These are phyloP conservation scores for Parascotia fuliginaria DNA, from an alignment of 2,888 invertebrate species.

Conservation along the genomic window DNA sequence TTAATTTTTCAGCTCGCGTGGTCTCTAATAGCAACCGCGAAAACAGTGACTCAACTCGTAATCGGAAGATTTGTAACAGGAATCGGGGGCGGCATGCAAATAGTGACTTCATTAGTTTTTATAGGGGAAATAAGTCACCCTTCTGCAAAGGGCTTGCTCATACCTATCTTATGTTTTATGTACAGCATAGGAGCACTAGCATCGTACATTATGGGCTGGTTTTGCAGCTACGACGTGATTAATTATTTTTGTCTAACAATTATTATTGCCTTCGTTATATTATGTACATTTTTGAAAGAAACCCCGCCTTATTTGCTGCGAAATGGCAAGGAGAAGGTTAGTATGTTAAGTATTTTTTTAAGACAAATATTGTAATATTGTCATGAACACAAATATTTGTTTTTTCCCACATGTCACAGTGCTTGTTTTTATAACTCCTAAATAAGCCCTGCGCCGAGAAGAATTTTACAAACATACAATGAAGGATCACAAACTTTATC, in stretches of 20 bases:
- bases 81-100: conserved; percentile 55
- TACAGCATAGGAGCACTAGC: conserved; percentile 44
- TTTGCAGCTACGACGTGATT: conserved; percentile 48
- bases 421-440: no score
- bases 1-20: conserved; percentile 50
- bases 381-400: no score
- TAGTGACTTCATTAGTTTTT: conserved; percentile 79
- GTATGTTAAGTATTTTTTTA: no score
- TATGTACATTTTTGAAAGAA: conserved; percentile 45
- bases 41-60: conserved; percentile 51
- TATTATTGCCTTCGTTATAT: conserved; percentile 33
- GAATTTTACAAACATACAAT: no score
- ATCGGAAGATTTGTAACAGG: conserved; percentile 81
- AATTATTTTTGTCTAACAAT: conserved; percentile 46
- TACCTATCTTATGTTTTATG: conserved; percentile 23
- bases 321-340: conserved; percentile 49
- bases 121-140: conserved; percentile 77
- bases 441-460: no score
- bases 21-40: conserved; percentile 49
- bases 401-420: no score
- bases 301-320: conserved; percentile 48
- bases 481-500: no score
- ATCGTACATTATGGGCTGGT: conserved; percentile 53
- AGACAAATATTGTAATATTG: no score
- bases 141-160: conserved; percentile 41